Percentiles rank a stretch among this genome's conserved stretches.
phyloP scores from a whole-genome alignment of 2,888 invertebrate genomes.

The Eugnorisma glareosa region DNA sequence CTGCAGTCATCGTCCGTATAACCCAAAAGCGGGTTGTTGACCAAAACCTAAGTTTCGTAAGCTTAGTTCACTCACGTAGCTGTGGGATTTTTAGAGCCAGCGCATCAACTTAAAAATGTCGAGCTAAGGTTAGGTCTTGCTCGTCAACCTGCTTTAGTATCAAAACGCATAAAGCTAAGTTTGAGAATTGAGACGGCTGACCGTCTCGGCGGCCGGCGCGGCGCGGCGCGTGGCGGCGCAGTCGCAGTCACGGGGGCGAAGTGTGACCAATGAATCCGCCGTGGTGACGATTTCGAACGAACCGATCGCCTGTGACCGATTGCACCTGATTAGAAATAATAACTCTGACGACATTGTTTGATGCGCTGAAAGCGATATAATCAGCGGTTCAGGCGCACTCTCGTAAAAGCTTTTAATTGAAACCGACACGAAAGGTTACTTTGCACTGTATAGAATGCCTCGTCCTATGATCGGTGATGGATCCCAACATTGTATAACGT shows the following conservation, averaged over 20 bases:
- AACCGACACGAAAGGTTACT: conserved; percentile 49
- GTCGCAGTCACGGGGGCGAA: conserved; percentile 52
- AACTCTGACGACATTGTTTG: conserved; percentile 65
- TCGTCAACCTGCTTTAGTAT: conserved; percentile 14
- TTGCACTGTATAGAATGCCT: conserved; percentile 12
- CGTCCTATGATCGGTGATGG: conserved; percentile 22
- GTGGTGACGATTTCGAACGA: conserved; percentile 78
- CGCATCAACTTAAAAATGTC: background rate
- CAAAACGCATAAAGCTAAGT: conserved; percentile 30
- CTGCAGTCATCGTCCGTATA: background rate
- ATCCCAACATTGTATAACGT: conserved; percentile 12
- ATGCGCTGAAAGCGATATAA: conserved; percentile 59
- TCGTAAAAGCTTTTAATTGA: conserved; percentile 49
- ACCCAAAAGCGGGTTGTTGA: background rate
- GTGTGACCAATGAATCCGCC: conserved; percentile 80
- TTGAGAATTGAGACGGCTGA: conserved; percentile 38
- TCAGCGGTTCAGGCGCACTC: conserved; percentile 35
- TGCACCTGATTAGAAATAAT: conserved; percentile 77
- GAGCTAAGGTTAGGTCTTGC: conserved; percentile 22
- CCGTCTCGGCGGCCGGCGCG: background rate
- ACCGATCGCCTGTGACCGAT: conserved; percentile 78
- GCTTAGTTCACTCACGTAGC: background rate
- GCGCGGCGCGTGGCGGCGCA: conserved; percentile 24
- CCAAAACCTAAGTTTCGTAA: background rate
- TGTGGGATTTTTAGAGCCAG: background rate